phyloP scores from a whole-genome alignment of 2,113 vertebrate species.

The Microcebus ravelobensis region DNA sequence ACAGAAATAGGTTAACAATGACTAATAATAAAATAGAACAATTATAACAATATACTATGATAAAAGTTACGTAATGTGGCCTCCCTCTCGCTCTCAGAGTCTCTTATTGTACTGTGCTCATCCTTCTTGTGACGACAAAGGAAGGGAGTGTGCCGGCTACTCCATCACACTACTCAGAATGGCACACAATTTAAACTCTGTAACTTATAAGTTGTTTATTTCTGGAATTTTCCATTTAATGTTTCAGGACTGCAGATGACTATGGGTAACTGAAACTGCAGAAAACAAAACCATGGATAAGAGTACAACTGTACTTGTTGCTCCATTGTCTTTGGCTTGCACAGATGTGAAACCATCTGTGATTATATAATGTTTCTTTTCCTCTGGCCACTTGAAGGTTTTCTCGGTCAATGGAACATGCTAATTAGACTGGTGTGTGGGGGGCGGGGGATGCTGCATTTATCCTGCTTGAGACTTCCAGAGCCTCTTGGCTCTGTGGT shows the following conservation, averaged over 20 bases:
- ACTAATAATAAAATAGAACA: background rate
- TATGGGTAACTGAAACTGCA: background rate
- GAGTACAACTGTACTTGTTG: background rate
- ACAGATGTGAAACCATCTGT: background rate
- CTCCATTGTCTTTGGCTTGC: background rate
- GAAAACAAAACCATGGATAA: background rate
- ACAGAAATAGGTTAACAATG: background rate
- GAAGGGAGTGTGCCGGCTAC: background rate
- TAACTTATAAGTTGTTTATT: background rate
- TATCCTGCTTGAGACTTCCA: background rate
- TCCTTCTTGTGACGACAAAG: background rate
- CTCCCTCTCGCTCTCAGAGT: background rate
- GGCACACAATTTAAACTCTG: background rate
- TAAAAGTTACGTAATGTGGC: background rate
- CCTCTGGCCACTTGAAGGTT: background rate
- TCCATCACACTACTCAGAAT: background rate
- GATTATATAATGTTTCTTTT: background rate
- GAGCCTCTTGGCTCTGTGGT: background rate
- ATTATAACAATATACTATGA: background rate
- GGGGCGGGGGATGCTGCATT: background rate
- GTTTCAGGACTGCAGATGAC: background rate
- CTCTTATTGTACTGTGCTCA: too few relatives aligned
- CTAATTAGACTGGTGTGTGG: background rate
- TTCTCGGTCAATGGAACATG: background rate
- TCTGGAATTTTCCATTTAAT: background rate